Evolutionary conservation across 2,888 invertebrate species (phyloP).

Genomic region (Stenchaetothrips biformis): DNA sequence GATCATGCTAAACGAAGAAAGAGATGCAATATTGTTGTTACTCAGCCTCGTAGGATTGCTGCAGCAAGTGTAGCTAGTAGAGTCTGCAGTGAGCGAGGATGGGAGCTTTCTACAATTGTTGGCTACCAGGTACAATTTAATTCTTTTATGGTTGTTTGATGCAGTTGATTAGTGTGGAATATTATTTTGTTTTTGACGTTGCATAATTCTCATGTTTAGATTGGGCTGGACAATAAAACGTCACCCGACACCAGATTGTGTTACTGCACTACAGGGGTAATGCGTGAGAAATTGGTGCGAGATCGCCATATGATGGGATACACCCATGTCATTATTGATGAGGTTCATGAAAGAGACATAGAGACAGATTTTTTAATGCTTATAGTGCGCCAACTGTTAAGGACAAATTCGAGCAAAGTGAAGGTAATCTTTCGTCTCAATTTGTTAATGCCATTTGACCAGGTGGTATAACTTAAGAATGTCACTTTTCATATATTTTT

Average conservation of each 20-base stretch:
- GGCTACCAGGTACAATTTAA: constrained; percentile 73
- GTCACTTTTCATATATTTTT: constrained; percentile 41
- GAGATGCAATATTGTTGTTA: constrained; percentile 82
- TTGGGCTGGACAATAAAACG: constrained; percentile 61
- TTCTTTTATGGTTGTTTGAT: background rate
- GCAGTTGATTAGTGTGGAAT: background rate
- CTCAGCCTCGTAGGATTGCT: constrained; percentile 90
- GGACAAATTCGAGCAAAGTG: constrained; percentile 59
- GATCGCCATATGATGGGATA: constrained; percentile 67
- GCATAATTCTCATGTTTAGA: constrained; percentile 48
- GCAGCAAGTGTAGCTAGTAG: constrained; percentile 83
- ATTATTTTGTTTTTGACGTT: background rate
- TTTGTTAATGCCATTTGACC: background rate
- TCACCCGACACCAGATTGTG: constrained; percentile 67
- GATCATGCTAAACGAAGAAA: constrained; percentile 57
- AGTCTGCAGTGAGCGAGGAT: constrained; percentile 76
- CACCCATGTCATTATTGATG: constrained; percentile 88
- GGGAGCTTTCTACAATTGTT: constrained; percentile 75
- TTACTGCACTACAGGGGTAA: constrained; percentile 85
- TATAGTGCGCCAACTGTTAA: constrained; percentile 70
- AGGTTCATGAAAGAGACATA: constrained; percentile 88
- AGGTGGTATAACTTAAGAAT: constrained; percentile 24
- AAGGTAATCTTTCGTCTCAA: constrained; percentile 48
- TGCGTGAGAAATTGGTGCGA: constrained; percentile 70
- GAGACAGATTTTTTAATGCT: constrained; percentile 87